Evolutionary conservation across 2,888 invertebrate species (phyloP).

Genomic region (Tortricodes alternella): DNA sequence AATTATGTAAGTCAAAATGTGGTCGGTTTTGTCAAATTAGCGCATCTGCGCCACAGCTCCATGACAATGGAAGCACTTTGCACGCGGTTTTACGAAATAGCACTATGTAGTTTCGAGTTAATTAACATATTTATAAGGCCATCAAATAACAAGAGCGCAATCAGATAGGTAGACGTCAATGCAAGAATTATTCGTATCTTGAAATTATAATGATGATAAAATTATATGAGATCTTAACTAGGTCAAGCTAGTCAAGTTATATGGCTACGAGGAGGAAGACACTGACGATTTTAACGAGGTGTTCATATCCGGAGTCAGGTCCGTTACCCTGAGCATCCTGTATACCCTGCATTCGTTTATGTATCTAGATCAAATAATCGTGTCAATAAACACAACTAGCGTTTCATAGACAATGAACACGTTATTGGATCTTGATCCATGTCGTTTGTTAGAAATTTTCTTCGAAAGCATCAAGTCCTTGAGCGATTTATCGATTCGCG

Average conservation of each 20-base stretch:
- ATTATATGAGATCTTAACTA: neutral
- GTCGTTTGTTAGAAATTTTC: too few relatives aligned
- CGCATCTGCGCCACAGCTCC: constrained; percentile 16
- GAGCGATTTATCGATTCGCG: too few relatives aligned
- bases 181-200: neutral
- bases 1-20: constrained; percentile 47
- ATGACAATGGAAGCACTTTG: constrained; percentile 24
- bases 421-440: too few relatives aligned
- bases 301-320: constrained; percentile 14
- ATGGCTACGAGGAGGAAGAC: neutral
- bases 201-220: neutral
- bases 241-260: neutral
- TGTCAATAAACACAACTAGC: neutral
- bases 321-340: constrained; percentile 27
- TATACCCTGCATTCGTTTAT: constrained; percentile 7
- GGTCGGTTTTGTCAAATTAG: constrained; percentile 30
- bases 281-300: constrained; percentile 2
- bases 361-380: constrained; percentile 21
- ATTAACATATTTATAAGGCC: constrained; percentile 8
- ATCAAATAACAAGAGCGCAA: neutral
- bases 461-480: too few relatives aligned
- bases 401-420: too few relatives aligned
- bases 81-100: constrained; percentile 21
- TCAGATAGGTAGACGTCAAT: neutral
- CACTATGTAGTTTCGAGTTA: constrained; percentile 16